Base-by-base conservation (phyloP, 2,888 invertebrate genomes). In the Neocrepidodera transversa region DNA sequence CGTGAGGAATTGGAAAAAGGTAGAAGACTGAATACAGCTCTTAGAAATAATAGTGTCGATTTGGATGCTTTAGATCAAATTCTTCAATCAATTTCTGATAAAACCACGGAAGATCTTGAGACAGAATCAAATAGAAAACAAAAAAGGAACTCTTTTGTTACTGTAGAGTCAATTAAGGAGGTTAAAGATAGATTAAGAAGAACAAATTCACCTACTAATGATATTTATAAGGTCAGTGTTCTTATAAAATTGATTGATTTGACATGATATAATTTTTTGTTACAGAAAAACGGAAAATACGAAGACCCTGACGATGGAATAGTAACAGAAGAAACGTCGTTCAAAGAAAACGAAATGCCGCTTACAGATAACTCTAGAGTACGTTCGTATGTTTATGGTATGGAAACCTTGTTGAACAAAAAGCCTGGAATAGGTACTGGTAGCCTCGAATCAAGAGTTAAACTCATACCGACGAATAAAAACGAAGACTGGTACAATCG, bases 401-500 rank as follows among this genome's bases (percentile, higher is more conserved):
- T 81, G 80, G 80, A 82, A 66, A 71, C 75, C 0, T 71, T 74
- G 63, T 50, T 75, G 28, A 72, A 75, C 60, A 74, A 74, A 54
- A 74, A 77, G 61, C 69, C 75, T 23, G 68, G 73, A 42, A 62
- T 74, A 30, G 80, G 80, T 13, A 82, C 82, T 1, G 82, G 82
- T 6, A 82, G 83, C 66, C 72, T 82, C 30, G 82, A 82, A 68
- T 80, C 81, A 0, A 73, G 80, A 56, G 79, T 79, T 1, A 81
- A 79, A 69, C 71, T 79, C 60, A 66, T 74, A 2, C 17, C 56
- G 8, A 70, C 59, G 13, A 72, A 68, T 55, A 71, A 76, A 51
- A 77, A 79, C 76, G 87, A 87, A 67, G 87, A 87, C 69, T 91
- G 91, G 90, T 88, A 87, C 71, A 84, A 86, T 60, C 82, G 91